phyloP scores from a whole-genome alignment of 2,888 invertebrate species.

The Hydriomena furcata region DNA sequence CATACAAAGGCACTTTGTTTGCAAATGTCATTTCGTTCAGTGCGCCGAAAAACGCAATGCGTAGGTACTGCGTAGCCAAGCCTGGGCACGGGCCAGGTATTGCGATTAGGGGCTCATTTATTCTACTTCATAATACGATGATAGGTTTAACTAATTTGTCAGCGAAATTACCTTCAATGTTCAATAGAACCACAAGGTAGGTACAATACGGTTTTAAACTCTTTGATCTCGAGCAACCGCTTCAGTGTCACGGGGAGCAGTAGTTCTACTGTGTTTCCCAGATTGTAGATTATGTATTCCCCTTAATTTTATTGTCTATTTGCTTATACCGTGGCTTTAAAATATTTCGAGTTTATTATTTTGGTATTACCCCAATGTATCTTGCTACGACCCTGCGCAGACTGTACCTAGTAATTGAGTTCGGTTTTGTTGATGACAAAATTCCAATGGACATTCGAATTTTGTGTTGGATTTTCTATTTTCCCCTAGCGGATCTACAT shows the following conservation, averaged over 20 bases:
- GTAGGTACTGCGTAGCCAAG: slow-evolving; percentile 13
- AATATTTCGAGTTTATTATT: neutral
- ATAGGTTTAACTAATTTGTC: too few relatives aligned
- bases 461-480: slow-evolving; percentile 24
- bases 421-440: slow-evolving; percentile 24
- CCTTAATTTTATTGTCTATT: too few relatives aligned
- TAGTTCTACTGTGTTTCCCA: too few relatives aligned
- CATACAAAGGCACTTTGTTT: slow-evolving; percentile 22
- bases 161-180: too few relatives aligned
- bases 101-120: neutral
- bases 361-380: neutral
- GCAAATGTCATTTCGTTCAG: slow-evolving; percentile 25
- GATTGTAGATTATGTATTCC: too few relatives aligned
- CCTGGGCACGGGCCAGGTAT: neutral
- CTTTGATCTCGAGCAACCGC: too few relatives aligned
- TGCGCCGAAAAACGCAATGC: slow-evolving; percentile 32
- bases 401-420: slow-evolving; percentile 25
- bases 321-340: too few relatives aligned
- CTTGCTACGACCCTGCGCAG: slow-evolving; percentile 13
- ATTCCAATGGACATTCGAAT: slow-evolving; percentile 21
- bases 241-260: too few relatives aligned
- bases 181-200: too few relatives aligned
- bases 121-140: too few relatives aligned
- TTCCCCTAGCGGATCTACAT: neutral
- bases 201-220: too few relatives aligned